These are phyloP conservation scores for Odocoileus virginianus DNA, from an alignment of 2,113 vertebrate species.

Conservation along the genomic window DNA sequence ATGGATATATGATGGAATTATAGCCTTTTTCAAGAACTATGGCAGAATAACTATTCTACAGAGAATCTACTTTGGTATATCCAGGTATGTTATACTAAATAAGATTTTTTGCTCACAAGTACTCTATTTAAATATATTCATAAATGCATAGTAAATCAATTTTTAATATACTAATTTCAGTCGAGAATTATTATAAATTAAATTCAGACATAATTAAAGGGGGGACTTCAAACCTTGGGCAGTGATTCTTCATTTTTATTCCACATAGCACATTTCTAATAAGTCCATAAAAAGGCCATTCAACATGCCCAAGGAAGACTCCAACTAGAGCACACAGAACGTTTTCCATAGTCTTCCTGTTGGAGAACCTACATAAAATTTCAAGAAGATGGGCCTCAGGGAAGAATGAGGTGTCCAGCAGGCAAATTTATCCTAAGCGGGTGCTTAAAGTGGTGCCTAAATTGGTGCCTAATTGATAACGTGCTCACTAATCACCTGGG, in stretches of 20 bases:
- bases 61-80: background rate
- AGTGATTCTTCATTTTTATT: background rate
- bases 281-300: background rate
- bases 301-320: background rate
- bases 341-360: background rate
- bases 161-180: background rate
- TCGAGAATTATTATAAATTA: background rate
- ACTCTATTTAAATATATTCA: background rate
- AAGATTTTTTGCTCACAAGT: background rate
- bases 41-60: background rate
- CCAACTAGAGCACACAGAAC: background rate
- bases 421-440: background rate
- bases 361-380: background rate
- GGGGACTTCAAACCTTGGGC: background rate
- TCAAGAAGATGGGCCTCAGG: background rate
- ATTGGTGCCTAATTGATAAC: background rate
- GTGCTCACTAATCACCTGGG: background rate
- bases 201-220: background rate
- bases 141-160: background rate
- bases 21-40: background rate
- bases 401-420: background rate
- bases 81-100: background rate
- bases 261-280: background rate
- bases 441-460: background rate
- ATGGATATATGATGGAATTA: background rate